Percentiles rank a stretch among this genome's conserved stretches.
phyloP scores from a whole-genome alignment of 2,113 vertebrate genomes.

The Gymnocephalus cernua region DNA sequence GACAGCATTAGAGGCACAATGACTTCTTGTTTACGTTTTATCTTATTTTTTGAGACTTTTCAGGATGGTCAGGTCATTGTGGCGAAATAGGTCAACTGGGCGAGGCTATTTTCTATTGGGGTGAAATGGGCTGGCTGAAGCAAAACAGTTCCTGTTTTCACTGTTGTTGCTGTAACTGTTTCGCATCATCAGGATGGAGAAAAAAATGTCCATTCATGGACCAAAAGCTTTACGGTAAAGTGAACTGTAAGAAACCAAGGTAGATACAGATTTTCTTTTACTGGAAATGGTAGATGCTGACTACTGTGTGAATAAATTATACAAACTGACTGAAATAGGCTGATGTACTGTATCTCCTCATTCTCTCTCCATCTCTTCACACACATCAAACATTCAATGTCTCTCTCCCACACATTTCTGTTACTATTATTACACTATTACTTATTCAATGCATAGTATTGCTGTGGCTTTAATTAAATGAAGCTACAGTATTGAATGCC shows the following conservation, averaged over 20 bases:
- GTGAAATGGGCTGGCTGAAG: background rate
- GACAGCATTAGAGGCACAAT: background rate
- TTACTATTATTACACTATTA: conserved; percentile 51
- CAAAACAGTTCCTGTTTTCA: conserved; percentile 4
- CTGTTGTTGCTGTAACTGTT: background rate
- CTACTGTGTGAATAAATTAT: conserved; percentile 35
- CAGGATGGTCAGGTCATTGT: background rate
- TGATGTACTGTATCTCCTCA: background rate
- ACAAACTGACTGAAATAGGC: conserved; percentile 5
- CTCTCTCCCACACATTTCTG: conserved; percentile 8
- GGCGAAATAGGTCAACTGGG: background rate
- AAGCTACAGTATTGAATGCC: background rate
- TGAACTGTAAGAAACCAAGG: background rate
- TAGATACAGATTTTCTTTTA: background rate
- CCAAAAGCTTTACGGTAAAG: background rate
- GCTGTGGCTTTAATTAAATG: conserved; percentile 41
- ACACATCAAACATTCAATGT: background rate
- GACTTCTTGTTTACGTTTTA: conserved; percentile 1
- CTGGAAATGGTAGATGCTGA: conserved; percentile 11
- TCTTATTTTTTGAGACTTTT: background rate
- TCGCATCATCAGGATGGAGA: background rate
- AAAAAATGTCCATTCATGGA: background rate
- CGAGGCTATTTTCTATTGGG: background rate
- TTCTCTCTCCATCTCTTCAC: conserved; percentile 22
- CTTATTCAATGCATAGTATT: conserved; percentile 46